Percentiles rank a stretch among this genome's conserved stretches.
These are phyloP conservation scores for Psittacula derbiana DNA, from an alignment of 2,797 vertebrate genomes.

Conservation along the genomic window DNA sequence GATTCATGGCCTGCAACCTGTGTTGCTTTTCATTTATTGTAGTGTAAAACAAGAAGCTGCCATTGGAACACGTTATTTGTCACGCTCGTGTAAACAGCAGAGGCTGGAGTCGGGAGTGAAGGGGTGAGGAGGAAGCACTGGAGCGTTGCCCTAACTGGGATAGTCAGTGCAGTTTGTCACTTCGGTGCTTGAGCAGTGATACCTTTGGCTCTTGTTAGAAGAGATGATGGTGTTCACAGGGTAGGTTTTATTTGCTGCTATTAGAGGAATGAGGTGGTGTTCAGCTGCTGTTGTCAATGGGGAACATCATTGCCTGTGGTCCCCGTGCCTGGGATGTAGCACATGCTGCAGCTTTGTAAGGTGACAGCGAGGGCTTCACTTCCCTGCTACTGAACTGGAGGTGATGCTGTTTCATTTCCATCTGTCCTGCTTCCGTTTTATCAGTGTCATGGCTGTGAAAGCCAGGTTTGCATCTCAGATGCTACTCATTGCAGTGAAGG, in stretches of 20 bases:
- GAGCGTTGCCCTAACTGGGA: background rate
- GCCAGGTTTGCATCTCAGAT: background rate
- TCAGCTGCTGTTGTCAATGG: background rate
- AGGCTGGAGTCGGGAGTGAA: fast-evolving
- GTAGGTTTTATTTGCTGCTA: background rate
- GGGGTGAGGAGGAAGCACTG: background rate
- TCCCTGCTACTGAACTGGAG: background rate
- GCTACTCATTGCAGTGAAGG: background rate
- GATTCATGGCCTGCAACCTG: fast-evolving
- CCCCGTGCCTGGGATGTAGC: background rate
- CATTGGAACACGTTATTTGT: background rate
- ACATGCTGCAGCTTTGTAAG: background rate
- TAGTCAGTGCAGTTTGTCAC: background rate
- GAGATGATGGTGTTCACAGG: background rate
- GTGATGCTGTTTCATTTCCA: background rate
- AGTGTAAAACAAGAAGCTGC: background rate
- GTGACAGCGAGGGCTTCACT: background rate
- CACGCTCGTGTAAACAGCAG: background rate
- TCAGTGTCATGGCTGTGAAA: fast-evolving
- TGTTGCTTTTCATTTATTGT: background rate
- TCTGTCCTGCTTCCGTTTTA: background rate
- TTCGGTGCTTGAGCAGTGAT: background rate
- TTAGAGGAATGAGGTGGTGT: background rate
- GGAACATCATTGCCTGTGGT: background rate
- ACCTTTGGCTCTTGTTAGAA: background rate